Base-by-base conservation (phyloP, 2,797 vertebrate genomes). In the Anomalospiza imberbis region DNA sequence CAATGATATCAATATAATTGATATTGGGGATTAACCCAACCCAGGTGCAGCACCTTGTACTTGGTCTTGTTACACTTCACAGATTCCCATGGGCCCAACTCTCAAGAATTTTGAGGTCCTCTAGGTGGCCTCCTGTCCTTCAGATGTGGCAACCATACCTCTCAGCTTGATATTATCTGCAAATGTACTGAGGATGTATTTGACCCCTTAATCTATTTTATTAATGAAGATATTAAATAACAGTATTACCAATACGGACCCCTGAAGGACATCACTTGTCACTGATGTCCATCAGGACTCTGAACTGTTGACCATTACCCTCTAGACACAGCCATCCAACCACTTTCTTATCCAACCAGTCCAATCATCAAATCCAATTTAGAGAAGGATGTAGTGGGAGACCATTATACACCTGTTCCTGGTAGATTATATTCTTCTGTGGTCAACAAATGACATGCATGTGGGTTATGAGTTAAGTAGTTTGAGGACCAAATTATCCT, bases 231-330 rank as follows among this genome's bases (percentile, higher is more conserved):
- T 50, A n/a, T 21, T 36, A 36, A 68, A 26, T 67, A 42, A 42
- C n/a, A 26, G 11, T 12, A 9, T n/a, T 55, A 42, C 13, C 28
- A 61, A 21, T 38, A 50, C 0, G 0, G 28, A 50, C 1, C 7
- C 11, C 17, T 38, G 22, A 50, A 31, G 13, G 28, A 55, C 16
- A 44, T 5, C 19, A 44, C 9, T 50, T 55, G 19, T 36, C 13
- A 55, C 22, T 48, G 36, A 50, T 34, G 15, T n/a, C 32, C 28
- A 38, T 32, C 9, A 42, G 31, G 18, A 55, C 34, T 36, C 42
- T n/a, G 48, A 70, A 18, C 24, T 50, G 16, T 55, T 9, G 4
- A 55, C 22, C 13, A 12, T 6, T n/a, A 29, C 9, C 11, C 17
- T 38, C 36, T n/a, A 24, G 36, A 70, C 51, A 54, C 5, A 54